Percentiles rank a stretch among this genome's conserved stretches.
Evolutionary conservation across 2,797 vertebrate genomes (phyloP).

Genomic region (Pangasius mekongensis): DNA sequence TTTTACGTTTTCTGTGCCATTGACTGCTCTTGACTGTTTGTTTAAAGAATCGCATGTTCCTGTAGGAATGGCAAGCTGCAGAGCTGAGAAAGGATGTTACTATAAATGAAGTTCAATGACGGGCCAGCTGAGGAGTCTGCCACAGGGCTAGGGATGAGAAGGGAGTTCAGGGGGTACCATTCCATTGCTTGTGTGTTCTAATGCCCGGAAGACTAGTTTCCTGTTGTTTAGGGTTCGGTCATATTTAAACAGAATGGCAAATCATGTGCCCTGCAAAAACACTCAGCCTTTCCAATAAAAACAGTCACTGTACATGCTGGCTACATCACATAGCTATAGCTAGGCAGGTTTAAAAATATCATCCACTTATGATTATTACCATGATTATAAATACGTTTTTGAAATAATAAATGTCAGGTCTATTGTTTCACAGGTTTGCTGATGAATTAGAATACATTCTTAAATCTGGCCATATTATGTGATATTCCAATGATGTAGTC

Average conservation of each 20-base stretch:
- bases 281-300: conserved; percentile 4
- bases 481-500: neutral
- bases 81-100: neutral
- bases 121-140: conserved; percentile 20
- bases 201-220: conserved; percentile 72
- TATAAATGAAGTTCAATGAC: conserved; percentile 37
- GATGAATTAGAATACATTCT: neutral
- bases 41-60: neutral
- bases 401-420: neutral
- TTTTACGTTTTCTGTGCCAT: neutral
- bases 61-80: neutral
- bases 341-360: neutral
- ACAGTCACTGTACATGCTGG: conserved; percentile 11
- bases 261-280: conserved; percentile 13
- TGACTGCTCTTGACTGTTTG: neutral
- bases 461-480: neutral
- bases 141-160: neutral
- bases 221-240: conserved; percentile 75
- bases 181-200: conserved; percentile 56
- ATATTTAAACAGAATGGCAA: conserved; percentile 61
- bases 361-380: neutral
- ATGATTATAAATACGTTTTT: neutral
- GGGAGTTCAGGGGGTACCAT: conserved; percentile 29
- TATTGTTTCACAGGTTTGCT: neutral
- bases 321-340: neutral